A percentile compares a stretch with the other conserved stretches of the same genome.
These are phyloP conservation scores for Pangasius mekongensis DNA, from an alignment of 2,797 vertebrate species.

Conservation along the genomic window DNA sequence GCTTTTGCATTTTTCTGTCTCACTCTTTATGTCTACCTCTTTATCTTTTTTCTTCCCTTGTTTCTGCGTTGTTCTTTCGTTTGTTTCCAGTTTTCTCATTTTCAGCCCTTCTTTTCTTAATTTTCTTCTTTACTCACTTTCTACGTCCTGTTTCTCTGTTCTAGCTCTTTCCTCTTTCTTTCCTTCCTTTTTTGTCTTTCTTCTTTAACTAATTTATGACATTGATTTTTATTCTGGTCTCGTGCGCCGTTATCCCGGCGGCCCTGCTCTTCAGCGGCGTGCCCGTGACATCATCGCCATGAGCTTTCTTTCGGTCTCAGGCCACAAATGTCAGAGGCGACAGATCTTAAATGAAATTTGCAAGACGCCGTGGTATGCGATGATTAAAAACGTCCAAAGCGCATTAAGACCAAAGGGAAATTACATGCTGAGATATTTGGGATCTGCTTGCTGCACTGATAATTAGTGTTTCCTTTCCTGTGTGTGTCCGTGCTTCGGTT, in stretches of 20 bases:
- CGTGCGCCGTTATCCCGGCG: not conserved
- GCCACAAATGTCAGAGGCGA: not conserved
- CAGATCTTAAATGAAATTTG: slow-evolving; percentile 12
- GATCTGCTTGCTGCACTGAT: slow-evolving; percentile 18
- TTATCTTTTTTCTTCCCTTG: slow-evolving; percentile 51
- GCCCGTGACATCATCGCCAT: slow-evolving; percentile 41
- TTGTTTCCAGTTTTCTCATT: not conserved
- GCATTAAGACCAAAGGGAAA: slow-evolving; percentile 33
- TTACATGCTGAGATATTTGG: slow-evolving; percentile 43
- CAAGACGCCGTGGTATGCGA: not conserved
- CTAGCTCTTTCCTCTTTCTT: not conserved
- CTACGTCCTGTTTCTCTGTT: not conserved
- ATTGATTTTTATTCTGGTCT: not conserved
- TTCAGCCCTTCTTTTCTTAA: not conserved
- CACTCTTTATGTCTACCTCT: slow-evolving; percentile 59
- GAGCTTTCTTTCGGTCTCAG: not conserved
- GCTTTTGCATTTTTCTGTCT: not conserved
- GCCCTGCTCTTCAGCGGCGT: not conserved
- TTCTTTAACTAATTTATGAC: not conserved
- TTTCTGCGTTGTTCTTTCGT: slow-evolving; percentile 53
- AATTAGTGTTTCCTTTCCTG: slow-evolving; percentile 45
- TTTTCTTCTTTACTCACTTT: not conserved
- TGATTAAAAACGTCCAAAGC: slow-evolving; percentile 24
- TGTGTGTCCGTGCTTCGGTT: slow-evolving; percentile 16
- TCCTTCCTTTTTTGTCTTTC: not conserved